Percentiles rank a stretch among this genome's conserved stretches.
phyloP scores from a whole-genome alignment of 1,140 invertebrate species.

The Eurosta solidaginis region DNA sequence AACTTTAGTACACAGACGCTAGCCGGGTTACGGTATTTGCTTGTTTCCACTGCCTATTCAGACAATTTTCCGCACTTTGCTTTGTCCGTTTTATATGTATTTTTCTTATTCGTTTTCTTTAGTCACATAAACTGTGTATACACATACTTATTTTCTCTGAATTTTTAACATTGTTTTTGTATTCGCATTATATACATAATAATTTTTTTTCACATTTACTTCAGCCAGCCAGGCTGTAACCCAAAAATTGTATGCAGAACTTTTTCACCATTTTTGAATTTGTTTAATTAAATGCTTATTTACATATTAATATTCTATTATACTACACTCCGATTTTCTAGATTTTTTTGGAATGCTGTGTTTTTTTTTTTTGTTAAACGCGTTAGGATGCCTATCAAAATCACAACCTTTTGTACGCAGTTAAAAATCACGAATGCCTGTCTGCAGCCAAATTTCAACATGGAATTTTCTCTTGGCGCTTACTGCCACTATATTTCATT shows the following conservation, averaged over 20 bases:
- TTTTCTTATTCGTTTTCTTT: conserved; percentile 31
- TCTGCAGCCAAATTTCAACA: conserved; percentile 22
- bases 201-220: background rate
- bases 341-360: conserved; percentile 26
- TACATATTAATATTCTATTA: background rate
- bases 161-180: conserved; percentile 30
- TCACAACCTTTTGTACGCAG: conserved; percentile 57
- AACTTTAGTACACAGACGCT: background rate
- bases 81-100: conserved; percentile 15
- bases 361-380: background rate
- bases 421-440: conserved; percentile 52
- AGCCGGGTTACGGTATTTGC: background rate
- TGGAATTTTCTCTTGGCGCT: background rate
- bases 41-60: background rate
- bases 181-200: background rate
- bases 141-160: conserved; percentile 27
- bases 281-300: background rate
- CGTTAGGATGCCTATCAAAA: conserved; percentile 31
- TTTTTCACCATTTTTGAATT: background rate
- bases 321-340: background rate
- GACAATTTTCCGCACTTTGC: background rate
- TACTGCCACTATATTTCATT: background rate
- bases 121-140: no score
- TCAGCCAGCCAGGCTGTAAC: no score
- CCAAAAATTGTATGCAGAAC: no score